Conservation (phyloP, 1,140 invertebrate genomes). For the Pseudomyrmex cubaensis region DNA sequence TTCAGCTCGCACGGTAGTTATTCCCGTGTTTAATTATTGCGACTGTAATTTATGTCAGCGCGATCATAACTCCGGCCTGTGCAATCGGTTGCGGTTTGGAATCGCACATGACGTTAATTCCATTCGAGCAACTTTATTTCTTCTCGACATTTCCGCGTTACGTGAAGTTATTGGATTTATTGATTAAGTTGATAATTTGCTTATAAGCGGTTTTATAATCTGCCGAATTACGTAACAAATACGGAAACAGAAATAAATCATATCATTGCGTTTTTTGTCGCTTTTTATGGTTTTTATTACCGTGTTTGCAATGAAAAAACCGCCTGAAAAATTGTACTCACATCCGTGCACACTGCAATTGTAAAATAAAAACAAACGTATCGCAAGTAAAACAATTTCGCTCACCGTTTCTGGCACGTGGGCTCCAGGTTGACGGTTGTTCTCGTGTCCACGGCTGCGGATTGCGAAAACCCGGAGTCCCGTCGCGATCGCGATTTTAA, state of each 20-base stretch:
- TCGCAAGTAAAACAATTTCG: neutral
- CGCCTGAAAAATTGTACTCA: neutral
- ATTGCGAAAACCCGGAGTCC: slow-evolving; percentile 2
- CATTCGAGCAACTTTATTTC: neutral
- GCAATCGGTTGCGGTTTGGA: slow-evolving; percentile 6
- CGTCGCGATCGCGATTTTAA: slow-evolving; percentile 33
- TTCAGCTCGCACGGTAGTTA: slow-evolving; percentile 29
- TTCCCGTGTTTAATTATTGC: slow-evolving; percentile 45
- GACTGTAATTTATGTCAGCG: slow-evolving; percentile 18
- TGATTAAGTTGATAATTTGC: neutral
- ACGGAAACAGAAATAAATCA: neutral
- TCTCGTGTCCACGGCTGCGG: slow-evolving; percentile 80
- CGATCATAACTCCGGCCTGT: slow-evolving; percentile 2
- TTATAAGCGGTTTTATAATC: neutral
- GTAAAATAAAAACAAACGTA: neutral
- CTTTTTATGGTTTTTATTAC: no score
- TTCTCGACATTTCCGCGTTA: slow-evolving; percentile 15
- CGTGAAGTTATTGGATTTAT: neutral
- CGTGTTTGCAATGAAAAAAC: neutral
- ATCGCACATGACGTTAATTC: slow-evolving; percentile 23
- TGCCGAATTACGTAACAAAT: neutral
- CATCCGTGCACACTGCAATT: neutral
- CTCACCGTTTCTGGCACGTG: slow-evolving; percentile 86
- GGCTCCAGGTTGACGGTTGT: slow-evolving; percentile 86
- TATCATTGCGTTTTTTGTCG: neutral